Evolutionary conservation across 2,113 vertebrate species (phyloP).

Genomic region (Sander vitreus): DNA sequence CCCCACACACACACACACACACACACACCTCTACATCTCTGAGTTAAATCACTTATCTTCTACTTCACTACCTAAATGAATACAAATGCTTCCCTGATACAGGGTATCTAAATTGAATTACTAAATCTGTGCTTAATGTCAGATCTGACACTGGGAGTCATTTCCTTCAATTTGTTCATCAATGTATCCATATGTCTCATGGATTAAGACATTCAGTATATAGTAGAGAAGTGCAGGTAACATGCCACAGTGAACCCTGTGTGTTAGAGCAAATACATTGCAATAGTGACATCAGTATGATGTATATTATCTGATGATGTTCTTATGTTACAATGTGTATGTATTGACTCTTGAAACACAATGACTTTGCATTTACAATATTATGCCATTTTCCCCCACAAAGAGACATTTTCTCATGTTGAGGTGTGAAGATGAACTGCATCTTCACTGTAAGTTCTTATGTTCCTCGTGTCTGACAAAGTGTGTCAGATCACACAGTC

Average conservation of each 20-base stretch:
- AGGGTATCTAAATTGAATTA: not conserved
- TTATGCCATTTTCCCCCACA: rapidly evolving
- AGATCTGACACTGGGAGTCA: not conserved
- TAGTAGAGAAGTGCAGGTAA: not conserved
- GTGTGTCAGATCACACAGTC: conserved; percentile 27
- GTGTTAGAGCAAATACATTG: not conserved
- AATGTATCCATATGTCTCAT: not conserved
- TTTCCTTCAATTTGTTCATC: not conserved
- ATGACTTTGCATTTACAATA: not conserved
- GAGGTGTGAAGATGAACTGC: conserved; percentile 4
- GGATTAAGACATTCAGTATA: not conserved
- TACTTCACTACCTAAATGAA: conserved; percentile 1
- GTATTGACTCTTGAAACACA: not conserved
- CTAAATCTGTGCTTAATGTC: not conserved
- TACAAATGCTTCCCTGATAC: not conserved
- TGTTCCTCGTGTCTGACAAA: conserved; percentile 18
- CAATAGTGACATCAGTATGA: not conserved
- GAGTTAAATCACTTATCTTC: not conserved
- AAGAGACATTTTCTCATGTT: not conserved
- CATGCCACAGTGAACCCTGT: not conserved
- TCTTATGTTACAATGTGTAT: no score
- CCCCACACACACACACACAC: no score
- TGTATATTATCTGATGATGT: not conserved
- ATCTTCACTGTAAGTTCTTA: not conserved
- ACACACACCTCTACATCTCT: conserved; percentile 1